Conservation (phyloP, 2,888 invertebrate species). For the Brachynemurus nebulosus region DNA sequence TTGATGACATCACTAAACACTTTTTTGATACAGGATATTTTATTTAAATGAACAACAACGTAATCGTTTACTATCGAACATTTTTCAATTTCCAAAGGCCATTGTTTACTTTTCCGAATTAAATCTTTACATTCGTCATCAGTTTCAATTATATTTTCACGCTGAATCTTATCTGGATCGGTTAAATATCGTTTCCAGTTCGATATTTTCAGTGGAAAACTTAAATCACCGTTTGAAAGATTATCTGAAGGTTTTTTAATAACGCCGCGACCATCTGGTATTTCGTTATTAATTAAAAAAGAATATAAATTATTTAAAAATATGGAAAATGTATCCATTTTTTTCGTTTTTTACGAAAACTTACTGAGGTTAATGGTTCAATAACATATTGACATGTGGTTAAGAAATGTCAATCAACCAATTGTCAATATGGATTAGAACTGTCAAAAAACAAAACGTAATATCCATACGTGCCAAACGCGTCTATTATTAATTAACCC, state of each 20-base stretch:
- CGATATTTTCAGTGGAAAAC: conserved; percentile 41
- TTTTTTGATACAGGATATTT: conserved; percentile 24
- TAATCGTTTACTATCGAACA: conserved; percentile 32
- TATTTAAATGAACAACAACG: conserved; percentile 39
- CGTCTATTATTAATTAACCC: too few relatives aligned
- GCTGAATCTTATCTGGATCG: conserved; percentile 21
- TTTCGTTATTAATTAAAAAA: conserved; percentile 15
- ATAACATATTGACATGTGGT: too few relatives aligned
- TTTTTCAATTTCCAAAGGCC: conserved; percentile 34
- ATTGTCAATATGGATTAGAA: too few relatives aligned
- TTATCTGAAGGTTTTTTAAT: conserved; percentile 46
- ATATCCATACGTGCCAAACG: too few relatives aligned
- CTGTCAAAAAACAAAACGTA: too few relatives aligned
- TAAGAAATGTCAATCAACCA: too few relatives aligned
- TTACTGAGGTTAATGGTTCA: too few relatives aligned
- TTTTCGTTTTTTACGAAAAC: too few relatives aligned
- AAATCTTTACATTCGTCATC: conserved; percentile 23
- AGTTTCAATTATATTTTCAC: conserved; percentile 11
- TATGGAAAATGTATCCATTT: background rate
- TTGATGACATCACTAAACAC: conserved; percentile 24
- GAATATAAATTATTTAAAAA: conserved; percentile 16
- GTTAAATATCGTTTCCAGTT: conserved; percentile 40
- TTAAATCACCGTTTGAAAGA: conserved; percentile 46
- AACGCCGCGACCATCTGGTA: conserved; percentile 20
- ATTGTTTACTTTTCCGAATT: conserved; percentile 31